Evolutionary conservation across 2,888 invertebrate genomes (phyloP), one percentile per base, ranked within the genome.

Genomic region (Dichetophora obliterata): DNA sequence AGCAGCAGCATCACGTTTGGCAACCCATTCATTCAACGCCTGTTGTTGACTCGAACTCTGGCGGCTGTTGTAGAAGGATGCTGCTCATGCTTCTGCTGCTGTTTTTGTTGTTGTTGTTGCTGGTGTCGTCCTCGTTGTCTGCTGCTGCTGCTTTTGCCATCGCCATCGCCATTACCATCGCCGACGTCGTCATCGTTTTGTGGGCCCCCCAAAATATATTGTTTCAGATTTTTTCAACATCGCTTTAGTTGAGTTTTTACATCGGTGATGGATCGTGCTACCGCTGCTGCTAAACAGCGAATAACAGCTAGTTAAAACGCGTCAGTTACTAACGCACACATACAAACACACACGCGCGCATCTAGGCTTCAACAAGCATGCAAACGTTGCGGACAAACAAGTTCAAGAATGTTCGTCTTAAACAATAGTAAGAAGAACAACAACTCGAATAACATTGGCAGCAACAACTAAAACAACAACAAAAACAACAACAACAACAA

Each of bases 231-330:
- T 89, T 89, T 89, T 89, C 88, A 88, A 86, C 88, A 87, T 84
- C 88, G 88, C 88, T 89, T 89, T 89, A 89, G 89, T 89, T 88
- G 88, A 88, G 89, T 89, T 88, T 89, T 89, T 89, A 89, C 89
- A 88, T 88, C 88, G 89, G 89, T 89, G 89, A 89, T 88, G 89
- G 88, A 89, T 89, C 89, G 88, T 88, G 87, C 87, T 85, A 84
- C 79, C 78, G 76, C 76, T 78, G 79, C 75, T 59, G 77, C 66
- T 9, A 8, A 61, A 27, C 61, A 61, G 27, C 61, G 22, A 61
- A 27, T 6, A 61, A n/a, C 66, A 61, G 34, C 37, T 37, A 37
- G 34, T 37, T 65, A 34, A 65, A 31, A n/a, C 34, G 65, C 34
- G 37, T 8, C 37, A n/a, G 48, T 24, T 19, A 66, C 48, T 22